Base-by-base conservation (phyloP, 23 tunicate species). In the Diplosoma virens region DNA sequence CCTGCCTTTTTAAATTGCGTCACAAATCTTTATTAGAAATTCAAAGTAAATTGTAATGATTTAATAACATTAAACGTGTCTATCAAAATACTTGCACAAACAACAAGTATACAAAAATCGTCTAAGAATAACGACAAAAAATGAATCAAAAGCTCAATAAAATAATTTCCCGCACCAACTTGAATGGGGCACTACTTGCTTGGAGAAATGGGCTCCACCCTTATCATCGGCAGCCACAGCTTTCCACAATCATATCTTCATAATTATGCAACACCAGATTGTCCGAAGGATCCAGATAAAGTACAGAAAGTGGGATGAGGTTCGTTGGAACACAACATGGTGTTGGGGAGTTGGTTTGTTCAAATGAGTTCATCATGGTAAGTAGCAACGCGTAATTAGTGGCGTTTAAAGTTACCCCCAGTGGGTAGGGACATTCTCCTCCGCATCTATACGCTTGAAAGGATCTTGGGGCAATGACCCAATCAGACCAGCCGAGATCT, bases 301-400 rank as follows among this genome's bases (percentile, higher is more conserved):
- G 61, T 21, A 89, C n/a, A 32, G 96, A 71, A 16, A 78, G 58
- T 0, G 96, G 46, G 0, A 75, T 31, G 30, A 82, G 48, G 37
- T 55, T 70, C 0, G 96, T 89, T 5, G 96, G 96, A 3, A 89
- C 96, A 50, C 96, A 89, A 41, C 87, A 78, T 0, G 96, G 87
- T 48, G 27, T 53, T 22, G 88, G 76, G 34, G 84, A 59, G 27
- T 60, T 50, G 37, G 33, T 11, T 7, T 88, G 76, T 26, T 89
- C 84, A 0, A 89, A 76, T 9, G 96, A 82, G 55, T 77, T 59
- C 96, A 89, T 89, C 84, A 89, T 63, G 11, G 87, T 59, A 64
- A 78, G 48, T 21, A 89, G 48, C 59, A 89, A 25, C 0, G 96
- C 96, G 76, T 89, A 83, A 74, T 89, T 89, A 21, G 87, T 89